Percentiles rank a stretch among this genome's conserved stretches.
phyloP scores from a whole-genome alignment of 64 coral and sea anemone species.

The Porites australiensis region DNA sequence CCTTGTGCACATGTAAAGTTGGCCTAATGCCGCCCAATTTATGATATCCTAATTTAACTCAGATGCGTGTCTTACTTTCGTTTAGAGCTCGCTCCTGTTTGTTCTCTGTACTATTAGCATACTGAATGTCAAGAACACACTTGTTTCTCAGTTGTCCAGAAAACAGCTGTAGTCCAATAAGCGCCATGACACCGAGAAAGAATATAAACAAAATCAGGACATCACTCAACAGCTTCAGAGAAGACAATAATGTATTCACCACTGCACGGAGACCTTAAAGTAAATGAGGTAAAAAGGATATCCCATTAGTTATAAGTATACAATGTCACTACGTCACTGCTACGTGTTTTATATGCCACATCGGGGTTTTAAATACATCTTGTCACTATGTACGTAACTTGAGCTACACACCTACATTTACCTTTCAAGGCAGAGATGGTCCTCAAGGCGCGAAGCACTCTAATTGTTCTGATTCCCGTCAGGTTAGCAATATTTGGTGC shows the following conservation, averaged over 20 bases:
- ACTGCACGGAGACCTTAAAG: slow-evolving; percentile 53
- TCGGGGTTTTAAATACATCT: too few relatives aligned
- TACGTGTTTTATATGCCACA: too few relatives aligned
- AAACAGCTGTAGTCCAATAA: slow-evolving; percentile 72
- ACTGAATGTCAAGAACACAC: slow-evolving; percentile 25
- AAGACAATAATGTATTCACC: slow-evolving; percentile 79
- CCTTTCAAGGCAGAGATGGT: slow-evolving; percentile 84
- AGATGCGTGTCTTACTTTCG: neutral
- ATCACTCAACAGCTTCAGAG: slow-evolving; percentile 78
- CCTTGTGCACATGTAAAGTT: too few relatives aligned
- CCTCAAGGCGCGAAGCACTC: slow-evolving; percentile 78
- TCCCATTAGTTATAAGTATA: too few relatives aligned
- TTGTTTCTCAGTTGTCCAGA: slow-evolving; percentile 74
- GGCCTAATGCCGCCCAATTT: neutral
- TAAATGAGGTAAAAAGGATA: neutral
- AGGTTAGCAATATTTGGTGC: slow-evolving; percentile 76
- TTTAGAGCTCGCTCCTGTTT: neutral
- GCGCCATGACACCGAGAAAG: slow-evolving; percentile 75
- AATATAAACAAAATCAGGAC: slow-evolving; percentile 76
- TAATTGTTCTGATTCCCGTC: slow-evolving; percentile 81
- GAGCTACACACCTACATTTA: neutral
- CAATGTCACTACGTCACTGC: too few relatives aligned
- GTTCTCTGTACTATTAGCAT: neutral
- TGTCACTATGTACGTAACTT: too few relatives aligned
- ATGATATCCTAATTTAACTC: too few relatives aligned